These are phyloP conservation scores for Drosophila lutescens DNA, from an alignment of 2,888 invertebrate genomes.

Conservation along the genomic window DNA sequence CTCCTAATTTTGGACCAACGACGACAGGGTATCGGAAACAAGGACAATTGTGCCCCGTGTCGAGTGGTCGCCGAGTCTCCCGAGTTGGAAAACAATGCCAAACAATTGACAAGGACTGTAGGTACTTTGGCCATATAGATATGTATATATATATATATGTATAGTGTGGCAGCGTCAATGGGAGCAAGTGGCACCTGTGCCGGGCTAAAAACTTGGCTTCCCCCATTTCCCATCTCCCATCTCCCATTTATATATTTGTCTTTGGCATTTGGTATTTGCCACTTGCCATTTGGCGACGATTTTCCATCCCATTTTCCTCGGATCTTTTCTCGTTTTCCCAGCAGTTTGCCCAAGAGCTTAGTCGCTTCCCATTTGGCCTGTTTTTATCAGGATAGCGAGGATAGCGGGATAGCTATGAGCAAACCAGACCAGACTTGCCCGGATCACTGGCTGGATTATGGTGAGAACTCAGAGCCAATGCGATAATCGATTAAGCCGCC, in stretches of 20 bases:
- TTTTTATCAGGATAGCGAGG: conserved; percentile 36
- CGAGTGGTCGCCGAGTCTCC: conserved; percentile 62
- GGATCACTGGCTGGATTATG: conserved; percentile 46
- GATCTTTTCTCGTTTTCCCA: not conserved
- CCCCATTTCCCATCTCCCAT: conserved; percentile 14
- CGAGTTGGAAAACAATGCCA: conserved; percentile 60
- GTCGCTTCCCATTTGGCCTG: not conserved
- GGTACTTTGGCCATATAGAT: not conserved
- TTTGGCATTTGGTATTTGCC: conserved; percentile 20
- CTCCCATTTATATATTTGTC: too few relatives aligned
- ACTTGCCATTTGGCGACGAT: conserved; percentile 58
- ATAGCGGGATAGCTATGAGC: conserved; percentile 4
- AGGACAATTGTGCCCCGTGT: conserved; percentile 70
- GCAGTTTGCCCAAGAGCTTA: conserved; percentile 39
- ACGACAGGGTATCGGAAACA: conserved; percentile 48
- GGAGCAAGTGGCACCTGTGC: conserved; percentile 48
- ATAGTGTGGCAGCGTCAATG: conserved; percentile 27
- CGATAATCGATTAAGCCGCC: conserved; percentile 54
- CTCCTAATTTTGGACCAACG: not conserved
- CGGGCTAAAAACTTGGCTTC: conserved; percentile 11
- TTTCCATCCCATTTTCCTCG: conserved; percentile 16
- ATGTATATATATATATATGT: not conserved
- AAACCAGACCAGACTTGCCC: conserved; percentile 53
- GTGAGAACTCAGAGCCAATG: conserved; percentile 37
- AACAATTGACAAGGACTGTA: conserved; percentile 59